Evolutionary conservation across 2,888 invertebrate genomes (phyloP), one percentile per base, ranked within the genome.

Genomic region (Meteorus colon): DNA sequence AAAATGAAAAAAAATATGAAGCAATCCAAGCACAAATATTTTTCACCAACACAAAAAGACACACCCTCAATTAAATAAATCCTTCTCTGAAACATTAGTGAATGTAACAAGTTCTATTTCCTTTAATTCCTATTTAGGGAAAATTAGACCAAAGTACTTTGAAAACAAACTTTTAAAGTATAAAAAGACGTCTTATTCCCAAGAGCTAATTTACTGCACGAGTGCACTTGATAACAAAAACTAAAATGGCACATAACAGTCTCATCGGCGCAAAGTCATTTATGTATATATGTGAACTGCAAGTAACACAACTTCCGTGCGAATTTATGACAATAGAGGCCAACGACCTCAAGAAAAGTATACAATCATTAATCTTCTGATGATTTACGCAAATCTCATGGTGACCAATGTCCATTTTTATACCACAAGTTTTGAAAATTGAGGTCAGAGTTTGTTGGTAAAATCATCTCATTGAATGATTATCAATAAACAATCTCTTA

Each of bases 111-210:
- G 12, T 41, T 41, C 41, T 48, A 48, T 48, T 48, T n/a, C n/a
- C 6, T 48, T 48, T 4, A 48, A n/a, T 48, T 48, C 16, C n/a
- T 48, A 48, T 8, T 55, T 55, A 24, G 8, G 24, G 24, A 55
- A 24, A 55, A 55, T 19, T 55, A 55, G 55, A 55, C n/a, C 19
- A 48, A 31, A 31, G 45, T 16, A 45, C 45, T 34, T 19, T 27
- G 48, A 67, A 41, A 65, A 24, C 41, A 67, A 31, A 67, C 48
- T 27, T 29, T 29, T 29, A 12, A 29, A 51, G 31, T 12, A 41
- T 41, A 51, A 69, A 69, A 55, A 55, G 34, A 51, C 48, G 51
- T 19, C 69, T 69, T 31, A 31, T 75, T 75, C 75, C 27, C 75
- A 75, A 66, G 74, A 41, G 31, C 62, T 74, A 31, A 19, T 74